phyloP scores from a whole-genome alignment of 2,113 vertebrate genomes.

The Nothobranchius furzeri region DNA sequence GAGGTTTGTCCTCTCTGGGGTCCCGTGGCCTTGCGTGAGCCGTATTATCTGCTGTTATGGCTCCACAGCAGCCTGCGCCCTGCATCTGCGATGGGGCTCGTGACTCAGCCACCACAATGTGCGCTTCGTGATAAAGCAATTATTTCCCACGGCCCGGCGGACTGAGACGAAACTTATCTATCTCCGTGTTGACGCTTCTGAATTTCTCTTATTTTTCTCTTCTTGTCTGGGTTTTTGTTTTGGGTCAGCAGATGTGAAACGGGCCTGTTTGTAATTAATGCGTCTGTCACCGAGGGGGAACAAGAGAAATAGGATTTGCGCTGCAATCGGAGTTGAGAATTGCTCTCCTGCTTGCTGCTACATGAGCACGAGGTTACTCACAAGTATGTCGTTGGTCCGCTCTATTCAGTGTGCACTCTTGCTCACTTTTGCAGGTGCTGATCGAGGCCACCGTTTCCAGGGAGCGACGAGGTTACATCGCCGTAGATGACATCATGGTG shows the following conservation, averaged over 20 bases:
- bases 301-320: slow-evolving; percentile 9
- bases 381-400: slow-evolving; percentile 10
- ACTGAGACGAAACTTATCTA: slow-evolving; percentile 46
- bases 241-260: slow-evolving; percentile 49
- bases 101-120: slow-evolving; percentile 58
- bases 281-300: slow-evolving; percentile 32
- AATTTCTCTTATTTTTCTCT: slow-evolving; percentile 46
- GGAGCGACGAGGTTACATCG: slow-evolving; percentile 89
- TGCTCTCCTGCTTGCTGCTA: slow-evolving; percentile 12
- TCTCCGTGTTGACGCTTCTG: slow-evolving; percentile 42
- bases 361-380: slow-evolving; percentile 8
- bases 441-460: slow-evolving; percentile 91
- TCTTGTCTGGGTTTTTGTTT: slow-evolving; percentile 44
- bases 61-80: slow-evolving; percentile 44
- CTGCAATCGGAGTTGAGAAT: slow-evolving; percentile 18
- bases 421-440: slow-evolving; percentile 83
- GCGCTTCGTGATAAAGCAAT: slow-evolving; percentile 71
- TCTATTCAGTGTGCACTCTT: slow-evolving; percentile 29
- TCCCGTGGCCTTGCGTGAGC: slow-evolving; percentile 51
- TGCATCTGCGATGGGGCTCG: slow-evolving; percentile 63
- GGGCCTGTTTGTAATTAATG: slow-evolving; percentile 53
- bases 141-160: slow-evolving; percentile 68
- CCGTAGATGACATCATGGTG: slow-evolving; percentile 93
- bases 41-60: slow-evolving; percentile 63
- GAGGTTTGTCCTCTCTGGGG: slow-evolving; percentile 63